A percentile compares a stretch with the other conserved stretches of the same genome.
Evolutionary conservation across 2,888 invertebrate species (phyloP).

Genomic region (Chesias legatella): DNA sequence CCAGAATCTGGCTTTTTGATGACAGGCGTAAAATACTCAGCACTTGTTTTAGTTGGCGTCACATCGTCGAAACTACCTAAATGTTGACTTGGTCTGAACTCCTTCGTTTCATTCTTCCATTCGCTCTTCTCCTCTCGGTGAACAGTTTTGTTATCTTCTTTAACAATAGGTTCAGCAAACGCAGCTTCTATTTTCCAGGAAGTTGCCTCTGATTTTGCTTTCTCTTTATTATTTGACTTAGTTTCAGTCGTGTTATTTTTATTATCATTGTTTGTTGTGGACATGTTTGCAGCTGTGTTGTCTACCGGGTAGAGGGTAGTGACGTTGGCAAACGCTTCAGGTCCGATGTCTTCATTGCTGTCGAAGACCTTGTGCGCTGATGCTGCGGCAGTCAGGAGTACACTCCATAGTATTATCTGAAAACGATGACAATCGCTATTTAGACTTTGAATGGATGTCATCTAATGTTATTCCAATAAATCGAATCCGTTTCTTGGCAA

Average conservation of each 20-base stretch:
- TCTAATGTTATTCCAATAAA: too few relatives aligned
- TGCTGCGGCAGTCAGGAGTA: conserved; percentile 33
- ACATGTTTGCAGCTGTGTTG: conserved; percentile 27
- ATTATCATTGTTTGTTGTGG: conserved; percentile 14
- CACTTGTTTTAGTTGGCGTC: conserved; percentile 33
- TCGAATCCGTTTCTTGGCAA: too few relatives aligned
- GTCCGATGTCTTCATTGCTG: conserved; percentile 37
- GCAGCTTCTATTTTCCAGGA: conserved; percentile 55
- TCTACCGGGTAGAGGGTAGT: conserved; percentile 58
- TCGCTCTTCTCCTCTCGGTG: conserved; percentile 27
- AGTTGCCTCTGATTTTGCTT: conserved; percentile 29
- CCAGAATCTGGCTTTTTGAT: conserved; percentile 41
- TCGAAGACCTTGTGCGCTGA: conserved; percentile 37
- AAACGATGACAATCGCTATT: too few relatives aligned
- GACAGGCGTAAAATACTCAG: conserved; percentile 35
- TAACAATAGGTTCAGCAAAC: conserved; percentile 40
- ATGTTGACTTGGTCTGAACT: conserved; percentile 77
- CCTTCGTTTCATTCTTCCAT: conserved; percentile 40
- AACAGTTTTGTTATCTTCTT: conserved; percentile 28
- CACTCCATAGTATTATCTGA: conserved; percentile 42
- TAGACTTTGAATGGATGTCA: too few relatives aligned
- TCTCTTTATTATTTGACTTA: conserved; percentile 14
- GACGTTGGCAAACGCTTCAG: conserved; percentile 38
- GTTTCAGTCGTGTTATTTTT: conserved; percentile 11
- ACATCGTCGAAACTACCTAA: conserved; percentile 63